Evolutionary conservation across 2,113 vertebrate genomes (phyloP).

Genomic region (cat (Felis catus)): DNA sequence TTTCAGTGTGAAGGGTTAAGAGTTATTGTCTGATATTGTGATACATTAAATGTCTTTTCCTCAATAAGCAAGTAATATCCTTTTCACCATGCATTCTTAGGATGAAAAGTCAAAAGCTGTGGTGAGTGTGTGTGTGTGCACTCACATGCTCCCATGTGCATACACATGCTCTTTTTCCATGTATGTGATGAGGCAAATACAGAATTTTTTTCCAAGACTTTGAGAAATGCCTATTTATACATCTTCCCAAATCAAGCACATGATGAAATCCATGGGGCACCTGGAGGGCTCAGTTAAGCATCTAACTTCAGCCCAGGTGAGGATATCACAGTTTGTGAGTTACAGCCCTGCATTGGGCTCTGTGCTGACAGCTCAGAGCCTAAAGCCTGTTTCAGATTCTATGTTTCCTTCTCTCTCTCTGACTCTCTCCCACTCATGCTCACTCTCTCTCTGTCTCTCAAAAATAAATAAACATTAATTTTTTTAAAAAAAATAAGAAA

Average conservation of each 20-base stretch:
- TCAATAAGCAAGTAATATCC: conserved; percentile 67
- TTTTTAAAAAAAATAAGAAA: too few relatives aligned
- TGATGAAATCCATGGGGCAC: not conserved
- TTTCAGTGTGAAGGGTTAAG: conserved; percentile 70
- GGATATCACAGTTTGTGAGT: too few relatives aligned
- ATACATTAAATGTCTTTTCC: conserved; percentile 79
- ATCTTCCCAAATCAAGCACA: conserved; percentile 52
- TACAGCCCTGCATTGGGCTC: too few relatives aligned
- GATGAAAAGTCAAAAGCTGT: conserved; percentile 68
- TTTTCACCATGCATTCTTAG: conserved; percentile 65
- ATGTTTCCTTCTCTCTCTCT: too few relatives aligned
- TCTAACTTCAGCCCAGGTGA: too few relatives aligned
- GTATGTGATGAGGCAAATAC: not conserved
- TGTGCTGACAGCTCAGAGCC: too few relatives aligned
- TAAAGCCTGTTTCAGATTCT: too few relatives aligned
- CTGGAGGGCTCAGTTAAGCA: too few relatives aligned
- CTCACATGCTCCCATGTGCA: not conserved
- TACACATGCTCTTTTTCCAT: not conserved
- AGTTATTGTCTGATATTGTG: conserved; percentile 79
- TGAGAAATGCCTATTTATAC: conserved; percentile 47
- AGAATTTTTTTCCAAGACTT: conserved; percentile 43
- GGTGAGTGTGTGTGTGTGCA: not conserved
- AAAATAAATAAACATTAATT: too few relatives aligned
- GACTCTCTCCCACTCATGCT: too few relatives aligned
- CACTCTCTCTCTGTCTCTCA: too few relatives aligned